Evolutionary conservation across 2,113 vertebrate species (phyloP).

Genomic region (Fukomys damarensis): DNA sequence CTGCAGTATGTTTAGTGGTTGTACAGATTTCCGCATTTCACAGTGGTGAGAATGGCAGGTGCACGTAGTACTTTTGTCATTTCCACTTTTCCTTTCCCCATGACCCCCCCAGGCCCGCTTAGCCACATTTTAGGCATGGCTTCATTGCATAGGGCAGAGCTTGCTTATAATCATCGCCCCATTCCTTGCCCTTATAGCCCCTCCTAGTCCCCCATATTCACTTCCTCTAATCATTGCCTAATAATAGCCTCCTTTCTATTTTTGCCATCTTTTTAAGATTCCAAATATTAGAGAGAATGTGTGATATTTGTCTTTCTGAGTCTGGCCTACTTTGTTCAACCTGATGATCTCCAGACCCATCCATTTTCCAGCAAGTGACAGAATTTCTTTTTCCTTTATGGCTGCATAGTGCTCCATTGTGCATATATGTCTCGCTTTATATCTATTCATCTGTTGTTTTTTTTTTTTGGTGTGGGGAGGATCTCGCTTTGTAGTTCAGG

Average conservation of each 20-base stretch:
- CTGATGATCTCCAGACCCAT: background rate
- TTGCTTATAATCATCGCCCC: background rate
- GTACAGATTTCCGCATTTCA: background rate
- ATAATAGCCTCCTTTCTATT: background rate
- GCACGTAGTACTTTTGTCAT: no score
- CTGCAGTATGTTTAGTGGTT: background rate
- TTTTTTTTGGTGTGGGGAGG: background rate
- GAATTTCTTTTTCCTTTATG: background rate
- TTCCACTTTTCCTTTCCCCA: no score
- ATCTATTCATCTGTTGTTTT: background rate
- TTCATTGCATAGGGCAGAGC: background rate
- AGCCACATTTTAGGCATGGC: background rate
- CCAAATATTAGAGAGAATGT: background rate
- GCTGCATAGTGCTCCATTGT: background rate
- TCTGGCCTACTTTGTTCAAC: background rate
- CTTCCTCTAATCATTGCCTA: background rate
- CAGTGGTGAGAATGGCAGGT: no score
- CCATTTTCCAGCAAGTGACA: background rate
- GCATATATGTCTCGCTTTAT: background rate
- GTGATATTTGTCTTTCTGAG: background rate
- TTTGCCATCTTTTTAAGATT: background rate
- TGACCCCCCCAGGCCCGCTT: no score
- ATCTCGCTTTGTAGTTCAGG: background rate
- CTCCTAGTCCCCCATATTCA: background rate
- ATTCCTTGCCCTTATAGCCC: background rate